Evolutionary conservation across 2,888 invertebrate genomes (phyloP).

Genomic region (Scaptomyza polygonia): DNA sequence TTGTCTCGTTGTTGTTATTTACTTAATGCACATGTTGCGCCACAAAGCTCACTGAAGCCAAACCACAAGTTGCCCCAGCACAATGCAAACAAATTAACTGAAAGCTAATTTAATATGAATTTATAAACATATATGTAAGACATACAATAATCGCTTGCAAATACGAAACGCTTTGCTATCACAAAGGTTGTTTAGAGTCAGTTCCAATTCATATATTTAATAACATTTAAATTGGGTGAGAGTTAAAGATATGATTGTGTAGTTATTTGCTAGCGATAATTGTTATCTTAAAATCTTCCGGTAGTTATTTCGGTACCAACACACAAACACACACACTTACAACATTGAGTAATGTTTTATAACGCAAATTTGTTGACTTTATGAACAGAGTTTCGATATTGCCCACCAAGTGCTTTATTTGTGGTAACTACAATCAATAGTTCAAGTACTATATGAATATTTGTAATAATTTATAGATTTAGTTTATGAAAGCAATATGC

Average conservation of each 20-base stretch:
- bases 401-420: conserved; percentile 73
- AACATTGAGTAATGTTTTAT: conserved; percentile 12
- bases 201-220: conserved; percentile 1
- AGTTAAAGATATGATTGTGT: neutral
- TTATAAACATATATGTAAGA: neutral
- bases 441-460: conserved; percentile 18
- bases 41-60: conserved; percentile 61
- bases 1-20: conserved; percentile 27
- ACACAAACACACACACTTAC: conserved; percentile 8
- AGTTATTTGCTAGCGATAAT: conserved; percentile 1
- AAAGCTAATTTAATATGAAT: conserved; percentile 20
- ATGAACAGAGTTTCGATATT: conserved; percentile 35
- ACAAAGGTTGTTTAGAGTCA: neutral
- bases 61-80: conserved; percentile 29
- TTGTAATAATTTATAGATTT: conserved; percentile 48
- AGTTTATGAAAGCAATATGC: conserved; percentile 55
- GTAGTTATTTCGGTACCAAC: conserved; percentile 62
- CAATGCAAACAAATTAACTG: conserved; percentile 6
- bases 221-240: neutral
- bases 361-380: conserved; percentile 25
- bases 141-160: conserved; percentile 3
- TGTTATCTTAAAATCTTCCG: conserved; percentile 58
- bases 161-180: neutral
- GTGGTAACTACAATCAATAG: conserved; percentile 45
- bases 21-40: conserved; percentile 40